Base-by-base conservation (phyloP, 2,113 vertebrate species). In the Tachuris rubrigastra region DNA sequence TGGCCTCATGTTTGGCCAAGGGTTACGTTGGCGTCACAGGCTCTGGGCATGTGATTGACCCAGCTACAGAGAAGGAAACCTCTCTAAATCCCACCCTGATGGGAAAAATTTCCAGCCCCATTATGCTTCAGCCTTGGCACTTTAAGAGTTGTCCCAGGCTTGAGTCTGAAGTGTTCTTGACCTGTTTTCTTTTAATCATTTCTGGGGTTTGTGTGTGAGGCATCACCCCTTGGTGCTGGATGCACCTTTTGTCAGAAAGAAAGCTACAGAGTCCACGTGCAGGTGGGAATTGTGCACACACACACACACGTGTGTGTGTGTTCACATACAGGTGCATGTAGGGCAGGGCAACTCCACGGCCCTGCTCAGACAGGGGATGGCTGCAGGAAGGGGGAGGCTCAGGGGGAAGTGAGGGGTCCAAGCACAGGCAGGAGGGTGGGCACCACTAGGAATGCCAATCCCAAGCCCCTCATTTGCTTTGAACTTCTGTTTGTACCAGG, bases 401-500 rank as follows among this genome's bases (percentile, higher is more conserved):
- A 0, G 13, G 2, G 27, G 30, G 47, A 65, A 76, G 35, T 6
- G 2, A 85, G 17, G 10, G 14, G 5, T 81, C n/a, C 56, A 2
- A 2, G 37, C 1, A 2, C 33, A 74, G 37, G 15, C 30, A 15
- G 47, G 28, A 85, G 35, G 25, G 35, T 0, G 0, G 30, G 31
- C 1, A 1, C 41, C 1, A 1, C 41, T 0, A 3, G 39, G 47
- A 76, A 35, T 0, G 1, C 5, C 41, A 39, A 59, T 68, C 25
- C 52, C 1, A 42, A 35, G 47, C 10, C 19, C 21, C 21, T 85
- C 2, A 0, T 92, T 72, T 68, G 30, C 46, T 80, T 74, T 68
- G 86, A 66, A 79, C 86, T 88, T 92, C 89, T 52, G 49, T 44
- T 62, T 65, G 18, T 20, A 14, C 33, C 1, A 1, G 42, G 28